phyloP scores from a whole-genome alignment of 1,140 invertebrate genomes.

The Oryctes rhinoceros region DNA sequence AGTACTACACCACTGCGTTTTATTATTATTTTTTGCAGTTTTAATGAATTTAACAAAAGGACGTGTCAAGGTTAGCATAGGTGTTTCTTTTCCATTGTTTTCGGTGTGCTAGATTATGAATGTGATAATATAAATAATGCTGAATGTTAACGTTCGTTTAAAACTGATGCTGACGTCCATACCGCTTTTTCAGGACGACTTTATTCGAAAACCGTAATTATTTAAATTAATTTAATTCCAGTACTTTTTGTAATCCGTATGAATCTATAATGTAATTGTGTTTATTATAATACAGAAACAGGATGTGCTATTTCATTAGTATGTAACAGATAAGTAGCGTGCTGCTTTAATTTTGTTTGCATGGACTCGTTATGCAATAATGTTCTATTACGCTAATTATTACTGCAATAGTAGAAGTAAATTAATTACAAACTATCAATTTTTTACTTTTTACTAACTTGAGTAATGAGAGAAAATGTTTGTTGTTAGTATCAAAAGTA shows the following conservation, averaged over 20 bases:
- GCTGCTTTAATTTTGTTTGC: slow-evolving; percentile 29
- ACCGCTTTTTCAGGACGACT: slow-evolving; percentile 27
- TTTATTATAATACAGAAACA: slow-evolving; percentile 33
- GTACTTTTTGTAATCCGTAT: slow-evolving; percentile 2
- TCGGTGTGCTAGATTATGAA: slow-evolving; percentile 21
- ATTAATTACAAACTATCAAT: neutral
- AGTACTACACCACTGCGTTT: neutral
- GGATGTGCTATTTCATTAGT: slow-evolving; percentile 32
- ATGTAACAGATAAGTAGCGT: slow-evolving; percentile 32
- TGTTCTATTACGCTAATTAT: slow-evolving; percentile 25
- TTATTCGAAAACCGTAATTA: slow-evolving; percentile 20
- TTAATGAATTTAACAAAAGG: slow-evolving; percentile 22
- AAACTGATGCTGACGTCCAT: slow-evolving; percentile 12
- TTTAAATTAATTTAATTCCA: slow-evolving; percentile 31
- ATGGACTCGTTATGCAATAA: slow-evolving; percentile 21
- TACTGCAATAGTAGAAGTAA: slow-evolving; percentile 13
- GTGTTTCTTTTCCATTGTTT: slow-evolving; percentile 29
- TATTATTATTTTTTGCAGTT: slow-evolving; percentile 1
- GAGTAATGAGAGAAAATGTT: no score
- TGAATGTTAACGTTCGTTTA: neutral
- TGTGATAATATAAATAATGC: slow-evolving; percentile 13
- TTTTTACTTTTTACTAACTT: neutral
- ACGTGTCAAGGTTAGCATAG: slow-evolving; percentile 11
- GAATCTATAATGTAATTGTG: slow-evolving; percentile 12
- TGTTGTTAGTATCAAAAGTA: no score